These are phyloP conservation scores for Radopholus similis DNA, from an alignment of 1,140 invertebrate genomes.

Conservation along the genomic window DNA sequence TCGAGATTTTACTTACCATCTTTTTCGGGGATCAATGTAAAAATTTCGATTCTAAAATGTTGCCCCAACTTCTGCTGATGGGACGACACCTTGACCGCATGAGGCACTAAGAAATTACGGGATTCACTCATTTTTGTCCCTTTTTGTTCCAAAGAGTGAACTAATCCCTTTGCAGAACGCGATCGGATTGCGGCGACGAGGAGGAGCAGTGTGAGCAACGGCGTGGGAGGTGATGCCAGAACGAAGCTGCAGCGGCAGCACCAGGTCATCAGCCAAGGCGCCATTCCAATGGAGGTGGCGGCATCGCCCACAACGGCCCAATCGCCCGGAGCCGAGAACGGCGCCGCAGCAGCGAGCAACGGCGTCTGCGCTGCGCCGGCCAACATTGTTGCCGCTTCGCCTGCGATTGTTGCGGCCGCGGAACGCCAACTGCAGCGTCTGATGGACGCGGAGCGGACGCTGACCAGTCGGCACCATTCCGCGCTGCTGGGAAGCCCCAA, in stretches of 20 bases:
- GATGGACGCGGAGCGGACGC: slow-evolving; percentile 11
- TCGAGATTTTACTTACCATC: no score
- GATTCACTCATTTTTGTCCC: no score
- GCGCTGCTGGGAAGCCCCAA: not conserved
- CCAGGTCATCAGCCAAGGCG: not conserved
- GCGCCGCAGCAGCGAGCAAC: not conserved
- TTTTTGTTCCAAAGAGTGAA: no score
- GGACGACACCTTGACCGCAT: no score
- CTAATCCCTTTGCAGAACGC: no score
- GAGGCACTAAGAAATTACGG: no score
- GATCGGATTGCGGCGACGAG: slow-evolving; percentile 81
- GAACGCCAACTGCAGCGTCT: not conserved
- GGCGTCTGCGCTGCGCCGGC: not conserved
- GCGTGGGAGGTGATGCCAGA: no score
- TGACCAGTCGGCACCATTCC: not conserved
- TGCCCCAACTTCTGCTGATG: no score
- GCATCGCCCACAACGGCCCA: not conserved
- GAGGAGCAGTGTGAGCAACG: not conserved
- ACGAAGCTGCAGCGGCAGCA: no score
- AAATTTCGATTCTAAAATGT: no score
- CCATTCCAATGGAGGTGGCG: not conserved
- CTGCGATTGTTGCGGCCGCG: not conserved
- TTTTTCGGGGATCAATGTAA: no score
- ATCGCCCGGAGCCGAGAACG: not conserved
- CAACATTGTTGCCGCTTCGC: not conserved